Evolutionary conservation across 2,888 invertebrate species (phyloP).

Genomic region (Philereme transversata): DNA sequence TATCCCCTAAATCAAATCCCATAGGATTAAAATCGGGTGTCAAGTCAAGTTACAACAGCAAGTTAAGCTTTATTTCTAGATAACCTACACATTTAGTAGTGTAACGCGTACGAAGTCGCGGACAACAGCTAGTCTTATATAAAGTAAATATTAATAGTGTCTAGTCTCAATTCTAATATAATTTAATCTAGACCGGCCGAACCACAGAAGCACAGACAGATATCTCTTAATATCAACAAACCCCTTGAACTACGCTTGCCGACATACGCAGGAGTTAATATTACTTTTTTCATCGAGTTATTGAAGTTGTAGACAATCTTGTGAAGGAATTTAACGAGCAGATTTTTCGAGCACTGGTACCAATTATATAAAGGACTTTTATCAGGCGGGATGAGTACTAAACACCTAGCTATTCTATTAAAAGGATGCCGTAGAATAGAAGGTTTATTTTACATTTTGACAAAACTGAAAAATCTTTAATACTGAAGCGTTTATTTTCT

Average conservation of each 20-base stretch:
- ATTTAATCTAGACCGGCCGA: too few relatives aligned
- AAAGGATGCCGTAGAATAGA: background rate
- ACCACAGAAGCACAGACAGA: background rate
- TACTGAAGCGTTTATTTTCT: too few relatives aligned
- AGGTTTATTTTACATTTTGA: background rate
- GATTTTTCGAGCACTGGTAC: slow-evolving; percentile 19
- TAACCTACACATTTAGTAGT: too few relatives aligned
- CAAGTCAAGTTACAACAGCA: too few relatives aligned
- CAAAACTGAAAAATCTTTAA: background rate
- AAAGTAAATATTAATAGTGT: too few relatives aligned
- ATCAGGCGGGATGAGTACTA: slow-evolving; percentile 3
- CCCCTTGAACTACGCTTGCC: background rate
- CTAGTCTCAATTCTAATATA: too few relatives aligned
- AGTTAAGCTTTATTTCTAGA: too few relatives aligned
- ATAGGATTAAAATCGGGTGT: too few relatives aligned
- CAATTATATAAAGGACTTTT: slow-evolving; percentile 28
- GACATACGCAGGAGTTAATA: background rate
- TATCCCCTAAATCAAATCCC: too few relatives aligned
- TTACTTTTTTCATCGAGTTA: slow-evolving; percentile 7
- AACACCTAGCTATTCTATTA: background rate
- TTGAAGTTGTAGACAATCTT: slow-evolving; percentile 19
- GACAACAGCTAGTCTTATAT: too few relatives aligned
- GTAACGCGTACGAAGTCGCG: too few relatives aligned
- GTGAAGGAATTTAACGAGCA: slow-evolving; percentile 30
- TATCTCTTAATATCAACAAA: background rate